These are phyloP conservation scores for Temnothorax nylanderi DNA, from an alignment of 1,140 invertebrate genomes.

Conservation along the genomic window DNA sequence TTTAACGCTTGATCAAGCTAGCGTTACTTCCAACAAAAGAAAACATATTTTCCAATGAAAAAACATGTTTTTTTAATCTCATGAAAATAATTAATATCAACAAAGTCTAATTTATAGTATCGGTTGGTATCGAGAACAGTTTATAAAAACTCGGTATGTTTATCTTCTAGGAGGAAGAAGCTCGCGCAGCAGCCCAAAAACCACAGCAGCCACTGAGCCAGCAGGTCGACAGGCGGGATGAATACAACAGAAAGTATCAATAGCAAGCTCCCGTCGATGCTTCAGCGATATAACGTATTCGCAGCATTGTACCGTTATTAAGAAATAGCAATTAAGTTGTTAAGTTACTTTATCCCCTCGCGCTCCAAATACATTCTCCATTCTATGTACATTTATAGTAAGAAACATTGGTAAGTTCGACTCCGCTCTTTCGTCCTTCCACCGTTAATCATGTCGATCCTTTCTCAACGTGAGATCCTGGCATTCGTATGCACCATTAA, in stretches of 20 bases:
- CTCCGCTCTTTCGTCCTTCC: not conserved
- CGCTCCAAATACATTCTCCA: conserved; percentile 27
- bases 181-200: conserved; percentile 81
- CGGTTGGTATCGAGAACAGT: not conserved
- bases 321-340: conserved; percentile 65
- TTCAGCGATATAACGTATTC: conserved; percentile 15
- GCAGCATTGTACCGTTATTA: conserved; percentile 37
- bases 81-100: not conserved
- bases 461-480: conserved; percentile 32
- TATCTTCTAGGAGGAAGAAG: conserved; percentile 79
- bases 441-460: not conserved
- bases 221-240: conserved; percentile 81
- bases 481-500: conserved; percentile 14
- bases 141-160: not conserved
- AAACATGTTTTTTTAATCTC: not conserved
- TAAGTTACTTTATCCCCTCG: conserved; percentile 59
- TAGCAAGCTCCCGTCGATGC: conserved; percentile 33
- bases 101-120: not conserved
- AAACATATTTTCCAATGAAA: not conserved
- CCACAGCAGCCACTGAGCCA: conserved; percentile 78
- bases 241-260: conserved; percentile 80
- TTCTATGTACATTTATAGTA: conserved; percentile 46
- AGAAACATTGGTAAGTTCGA: conserved; percentile 43
- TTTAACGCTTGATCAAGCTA: not conserved
- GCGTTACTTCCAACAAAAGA: not conserved